Evolutionary conservation across 2,888 invertebrate genomes (phyloP).

Genomic region (Tricholauxania praeusta): DNA sequence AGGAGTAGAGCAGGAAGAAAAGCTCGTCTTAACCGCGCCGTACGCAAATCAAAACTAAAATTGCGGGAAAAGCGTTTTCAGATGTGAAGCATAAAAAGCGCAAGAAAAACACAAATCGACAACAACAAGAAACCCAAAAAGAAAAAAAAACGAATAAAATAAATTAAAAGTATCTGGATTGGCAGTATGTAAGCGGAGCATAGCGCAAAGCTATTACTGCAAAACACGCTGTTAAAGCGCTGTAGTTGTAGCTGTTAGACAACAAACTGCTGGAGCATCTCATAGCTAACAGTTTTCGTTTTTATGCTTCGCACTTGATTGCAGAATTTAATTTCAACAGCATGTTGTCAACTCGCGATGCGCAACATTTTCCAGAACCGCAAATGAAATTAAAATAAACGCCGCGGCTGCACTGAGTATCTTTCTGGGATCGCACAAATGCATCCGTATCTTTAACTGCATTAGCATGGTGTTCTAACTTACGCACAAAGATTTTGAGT

Average conservation of each 20-base stretch:
- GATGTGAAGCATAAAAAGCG: slow-evolving; percentile 54
- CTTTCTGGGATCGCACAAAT: slow-evolving; percentile 2
- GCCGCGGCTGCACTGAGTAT: background rate
- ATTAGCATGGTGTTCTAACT: background rate
- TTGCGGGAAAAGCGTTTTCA: slow-evolving; percentile 64
- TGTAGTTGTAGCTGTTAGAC: slow-evolving; percentile 26
- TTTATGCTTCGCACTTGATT: slow-evolving; percentile 24
- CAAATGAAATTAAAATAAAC: slow-evolving; percentile 22
- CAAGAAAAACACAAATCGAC: slow-evolving; percentile 37
- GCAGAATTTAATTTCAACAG: background rate
- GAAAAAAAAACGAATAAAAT: background rate
- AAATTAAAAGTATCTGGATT: slow-evolving; percentile 23
- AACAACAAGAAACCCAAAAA: slow-evolving; percentile 8
- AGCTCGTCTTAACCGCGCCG: slow-evolving; percentile 65
- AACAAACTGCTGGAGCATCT: background rate
- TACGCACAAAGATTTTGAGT: background rate
- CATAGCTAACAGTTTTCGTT: background rate
- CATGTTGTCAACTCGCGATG: no score
- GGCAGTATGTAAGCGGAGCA: slow-evolving; percentile 13
- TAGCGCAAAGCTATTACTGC: slow-evolving; percentile 1
- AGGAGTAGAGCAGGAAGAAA: slow-evolving; percentile 48
- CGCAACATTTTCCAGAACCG: no score
- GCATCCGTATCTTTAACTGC: background rate
- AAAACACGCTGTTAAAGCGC: slow-evolving; percentile 26
- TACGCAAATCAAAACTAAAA: slow-evolving; percentile 67